phyloP scores from a whole-genome alignment of 2,888 invertebrate species.

The Hesperia comma region DNA sequence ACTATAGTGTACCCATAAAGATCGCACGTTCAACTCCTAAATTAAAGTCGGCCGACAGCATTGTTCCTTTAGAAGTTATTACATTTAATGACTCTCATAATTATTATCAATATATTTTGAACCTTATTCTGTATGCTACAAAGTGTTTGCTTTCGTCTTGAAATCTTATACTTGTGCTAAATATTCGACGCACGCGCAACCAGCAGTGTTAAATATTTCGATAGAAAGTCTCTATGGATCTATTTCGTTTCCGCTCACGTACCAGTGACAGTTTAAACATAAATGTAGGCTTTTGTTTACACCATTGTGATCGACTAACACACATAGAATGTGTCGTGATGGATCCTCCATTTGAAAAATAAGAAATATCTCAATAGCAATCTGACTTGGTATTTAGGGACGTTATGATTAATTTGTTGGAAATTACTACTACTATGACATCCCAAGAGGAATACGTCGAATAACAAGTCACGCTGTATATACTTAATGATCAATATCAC shows the following conservation, averaged over 20 bases:
- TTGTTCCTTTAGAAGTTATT: constrained; percentile 54
- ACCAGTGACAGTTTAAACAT: constrained; percentile 45
- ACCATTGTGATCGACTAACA: constrained; percentile 22
- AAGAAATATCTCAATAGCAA: too few species aligned
- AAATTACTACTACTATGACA: too few species aligned
- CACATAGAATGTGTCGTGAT: constrained; percentile 3
- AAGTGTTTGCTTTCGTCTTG: background rate
- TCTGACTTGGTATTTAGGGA: too few species aligned
- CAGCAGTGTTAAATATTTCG: constrained; percentile 72
- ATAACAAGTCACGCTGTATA: too few species aligned
- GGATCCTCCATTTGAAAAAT: background rate
- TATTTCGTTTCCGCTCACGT: constrained; percentile 52
- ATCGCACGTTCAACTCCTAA: constrained; percentile 59
- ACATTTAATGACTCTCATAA: background rate
- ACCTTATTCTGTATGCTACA: background rate
- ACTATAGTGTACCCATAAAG: constrained; percentile 38
- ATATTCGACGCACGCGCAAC: constrained; percentile 67
- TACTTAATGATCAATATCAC: too few species aligned
- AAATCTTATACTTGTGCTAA: constrained; percentile 43
- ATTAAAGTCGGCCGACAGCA: constrained; percentile 58
- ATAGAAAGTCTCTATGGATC: constrained; percentile 73
- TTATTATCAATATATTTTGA: background rate
- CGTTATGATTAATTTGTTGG: too few species aligned
- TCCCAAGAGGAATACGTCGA: too few species aligned
- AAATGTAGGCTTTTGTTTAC: constrained; percentile 33